These are phyloP conservation scores for Eciton burchellii DNA, from an alignment of 1,140 invertebrate species.

Conservation along the genomic window DNA sequence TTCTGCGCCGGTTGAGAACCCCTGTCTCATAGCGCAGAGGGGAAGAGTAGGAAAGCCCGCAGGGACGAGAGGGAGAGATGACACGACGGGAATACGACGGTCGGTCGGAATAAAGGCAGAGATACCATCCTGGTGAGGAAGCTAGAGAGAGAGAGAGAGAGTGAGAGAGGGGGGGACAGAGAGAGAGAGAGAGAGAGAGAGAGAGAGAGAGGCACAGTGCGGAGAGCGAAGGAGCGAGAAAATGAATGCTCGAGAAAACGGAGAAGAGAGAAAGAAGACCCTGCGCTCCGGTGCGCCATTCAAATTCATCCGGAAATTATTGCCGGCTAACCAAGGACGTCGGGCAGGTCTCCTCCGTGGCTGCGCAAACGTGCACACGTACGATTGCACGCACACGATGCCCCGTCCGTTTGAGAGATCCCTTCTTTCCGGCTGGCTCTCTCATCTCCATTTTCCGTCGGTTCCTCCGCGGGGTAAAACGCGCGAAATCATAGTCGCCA, in stretches of 20 bases:
- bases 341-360: slow-evolving; percentile 45
- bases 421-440: slow-evolving; percentile 15
- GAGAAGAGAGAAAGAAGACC: slow-evolving; percentile 26
- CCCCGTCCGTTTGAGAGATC: slow-evolving; percentile 4
- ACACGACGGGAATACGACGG: slow-evolving; percentile 21
- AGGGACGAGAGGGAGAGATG: slow-evolving; percentile 40
- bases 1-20: slow-evolving; percentile 67
- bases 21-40: slow-evolving; percentile 42
- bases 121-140: slow-evolving; percentile 28
- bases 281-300: slow-evolving; percentile 76
- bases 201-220: not conserved
- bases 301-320: slow-evolving; percentile 82
- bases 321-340: slow-evolving; percentile 78
- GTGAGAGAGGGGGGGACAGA: no score
- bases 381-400: not conserved
- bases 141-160: slow-evolving; percentile 54
- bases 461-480: not conserved
- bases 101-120: slow-evolving; percentile 45
- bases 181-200: slow-evolving; percentile 54
- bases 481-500: not conserved
- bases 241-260: not conserved
- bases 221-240: not conserved
- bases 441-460: slow-evolving; percentile 2
- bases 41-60: slow-evolving; percentile 24
- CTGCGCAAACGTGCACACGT: slow-evolving; percentile 1